phyloP scores from a whole-genome alignment of 2,888 invertebrate genomes.

The Meandrusa payeni region DNA sequence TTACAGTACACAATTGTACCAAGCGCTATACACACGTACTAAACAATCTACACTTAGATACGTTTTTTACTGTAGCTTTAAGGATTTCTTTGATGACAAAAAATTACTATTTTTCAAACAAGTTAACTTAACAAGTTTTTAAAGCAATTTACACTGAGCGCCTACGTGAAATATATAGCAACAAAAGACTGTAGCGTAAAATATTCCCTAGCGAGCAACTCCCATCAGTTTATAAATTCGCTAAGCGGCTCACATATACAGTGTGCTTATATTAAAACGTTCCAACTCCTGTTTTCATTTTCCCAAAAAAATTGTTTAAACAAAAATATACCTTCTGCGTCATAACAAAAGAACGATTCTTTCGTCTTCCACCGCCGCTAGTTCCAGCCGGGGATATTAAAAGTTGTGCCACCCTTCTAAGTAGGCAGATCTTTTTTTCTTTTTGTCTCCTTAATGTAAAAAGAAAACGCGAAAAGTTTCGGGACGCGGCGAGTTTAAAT shows the following conservation, averaged over 20 bases:
- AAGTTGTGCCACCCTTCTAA: constrained; percentile 77
- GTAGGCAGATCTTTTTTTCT: constrained; percentile 59
- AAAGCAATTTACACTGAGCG: neutral
- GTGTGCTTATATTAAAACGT: constrained; percentile 56
- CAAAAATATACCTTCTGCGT: constrained; percentile 27
- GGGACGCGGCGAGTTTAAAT: constrained; percentile 64
- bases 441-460: constrained; percentile 75
- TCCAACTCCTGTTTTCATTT: constrained; percentile 36
- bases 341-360: constrained; percentile 29
- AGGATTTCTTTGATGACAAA: too few species aligned
- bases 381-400: constrained; percentile 54
- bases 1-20: too few species aligned
- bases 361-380: constrained; percentile 26
- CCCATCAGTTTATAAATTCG: constrained; percentile 63
- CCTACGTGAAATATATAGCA: constrained; percentile 3
- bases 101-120: too few species aligned
- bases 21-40: too few species aligned
- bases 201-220: constrained; percentile 43
- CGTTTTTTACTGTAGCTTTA: too few species aligned
- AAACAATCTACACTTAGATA: too few species aligned
- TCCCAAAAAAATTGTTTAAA: constrained; percentile 18
- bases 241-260: constrained; percentile 60
- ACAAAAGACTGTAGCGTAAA: constrained; percentile 36
- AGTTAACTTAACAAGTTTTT: constrained; percentile 24
- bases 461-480: constrained; percentile 75